Evolutionary conservation across 2,113 vertebrate species (phyloP), one percentile per base, ranked within the genome.

Genomic region (Carassius auratus): DNA sequence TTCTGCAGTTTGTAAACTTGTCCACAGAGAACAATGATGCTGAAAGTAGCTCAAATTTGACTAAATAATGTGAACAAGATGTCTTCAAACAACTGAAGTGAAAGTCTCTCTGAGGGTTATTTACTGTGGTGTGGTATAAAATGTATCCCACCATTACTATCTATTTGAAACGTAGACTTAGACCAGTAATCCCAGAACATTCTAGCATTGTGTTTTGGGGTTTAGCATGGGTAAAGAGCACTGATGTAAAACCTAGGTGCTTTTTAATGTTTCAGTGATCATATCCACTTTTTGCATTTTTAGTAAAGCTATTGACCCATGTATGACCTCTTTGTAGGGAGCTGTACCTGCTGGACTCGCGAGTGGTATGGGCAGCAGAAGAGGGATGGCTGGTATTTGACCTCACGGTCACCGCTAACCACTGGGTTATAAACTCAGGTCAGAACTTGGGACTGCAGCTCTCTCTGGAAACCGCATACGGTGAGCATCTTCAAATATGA

Each of bases 361-460:
- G 96, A 36, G 96, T 96, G 0, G 94, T 99, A 89, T 98, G 97
- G 98, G 96, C 96, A 0, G 95, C 95, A 0, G 97, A 99, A 90
- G 96, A 99, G 76, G 97, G 98, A 73, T 99, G 98, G 98, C 93
- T 99, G 90, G 95, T 97, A 62, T 99, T 99, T 69, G 98, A 99
- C 92, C 95, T 99, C 36, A 99, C 97, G 0, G 93, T 95, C 42
- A 97, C 97, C 88, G 97, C 97, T 81, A 98, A 98, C 92, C 96
- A 96, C 85, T 99, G 98, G 98, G 95, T 98, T 87, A 91, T 96
- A 88, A 95, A 96, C 78, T 97, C 97, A 0, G 95, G 96, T 1
- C 96, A 97, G 90, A 99, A 99, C 84, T 94, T 99, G 0, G 97
- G 98, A 48, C 94, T 99, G 85, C 97, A 96, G 87, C 93, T 99